Base-by-base conservation (phyloP, 1,140 invertebrate species). In the Penaeus chinensis region DNA sequence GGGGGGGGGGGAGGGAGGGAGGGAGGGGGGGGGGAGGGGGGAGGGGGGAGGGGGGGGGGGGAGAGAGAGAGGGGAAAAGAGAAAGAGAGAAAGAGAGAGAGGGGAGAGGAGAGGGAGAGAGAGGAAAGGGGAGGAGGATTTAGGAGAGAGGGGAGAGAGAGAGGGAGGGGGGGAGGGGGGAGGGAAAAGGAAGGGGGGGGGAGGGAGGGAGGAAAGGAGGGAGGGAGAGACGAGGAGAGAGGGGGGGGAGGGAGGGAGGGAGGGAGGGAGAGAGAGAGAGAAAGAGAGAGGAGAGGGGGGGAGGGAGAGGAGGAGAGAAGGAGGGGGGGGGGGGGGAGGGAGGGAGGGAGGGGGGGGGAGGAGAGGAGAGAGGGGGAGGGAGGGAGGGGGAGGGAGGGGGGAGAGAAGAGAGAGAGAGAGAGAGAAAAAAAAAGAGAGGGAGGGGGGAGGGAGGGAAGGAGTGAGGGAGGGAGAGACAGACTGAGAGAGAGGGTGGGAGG, bases 401-500 rank as follows among this genome's bases (percentile, higher is more conserved):
- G 8, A 37, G 32, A 11, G 37, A 3, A 42, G 4, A 76, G 24
- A 27, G 71, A 76, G 71, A 13, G 24, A 13, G 19, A 76, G 71
- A 32, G 11, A n/a, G 24, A 76, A n/a, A 76, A n/a, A 76, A n/a
- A 24, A n/a, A 76, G 71, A 32, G 11, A n/a, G 24, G 71, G 42
- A n/a, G 24, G 71, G 24, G 24, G 27, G 13, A 47, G 27, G 18
- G 54, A 32, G 27, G 27, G 18, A 27, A 37, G 66, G 66, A 24
- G 27, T 10, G 18, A 18, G 66, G 66, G 7, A 32, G 27, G 16
- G 71, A 76, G 71, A 76, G 71, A 76, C 27, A 76, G 71, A 24
- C 11, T n/a, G 71, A 76, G 71, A 76, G 71, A 76, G 71, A 76
- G 71, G n/a, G 3, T 2, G 63, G n/a, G 63, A 66, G 63, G n/a